These are phyloP conservation scores for Trachelus tabidus DNA, from an alignment of 2,888 invertebrate species.

Conservation along the genomic window DNA sequence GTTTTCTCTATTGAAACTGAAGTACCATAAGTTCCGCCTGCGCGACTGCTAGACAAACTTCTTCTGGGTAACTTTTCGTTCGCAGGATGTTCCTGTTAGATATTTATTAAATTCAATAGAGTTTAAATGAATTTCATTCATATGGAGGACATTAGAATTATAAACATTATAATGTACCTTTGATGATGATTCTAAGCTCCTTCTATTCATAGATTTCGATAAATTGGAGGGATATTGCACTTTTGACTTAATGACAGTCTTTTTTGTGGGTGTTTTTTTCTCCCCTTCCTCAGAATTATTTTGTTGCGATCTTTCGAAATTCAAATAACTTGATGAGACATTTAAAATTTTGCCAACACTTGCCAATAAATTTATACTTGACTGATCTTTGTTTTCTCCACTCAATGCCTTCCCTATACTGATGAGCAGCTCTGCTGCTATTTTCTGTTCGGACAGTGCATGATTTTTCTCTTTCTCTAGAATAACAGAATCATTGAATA, in stretches of 20 bases:
- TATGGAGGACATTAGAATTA: not conserved
- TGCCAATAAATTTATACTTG: slow-evolving; percentile 38
- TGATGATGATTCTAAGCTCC: slow-evolving; percentile 20
- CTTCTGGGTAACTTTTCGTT: slow-evolving; percentile 23
- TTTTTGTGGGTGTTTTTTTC: slow-evolving; percentile 17
- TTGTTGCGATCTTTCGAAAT: slow-evolving; percentile 14
- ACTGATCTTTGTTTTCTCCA: slow-evolving; percentile 36
- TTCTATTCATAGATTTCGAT: slow-evolving; percentile 20
- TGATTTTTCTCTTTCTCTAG: slow-evolving; percentile 5
- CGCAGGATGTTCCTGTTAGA: not conserved
- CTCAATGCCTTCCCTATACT: slow-evolving; percentile 46
- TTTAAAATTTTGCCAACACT: slow-evolving; percentile 45
- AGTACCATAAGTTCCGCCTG: not conserved
- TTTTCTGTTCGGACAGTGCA: slow-evolving; percentile 32
- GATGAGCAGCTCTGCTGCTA: slow-evolving; percentile 40
- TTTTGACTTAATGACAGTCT: not conserved
- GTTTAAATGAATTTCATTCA: not conserved
- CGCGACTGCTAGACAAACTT: slow-evolving; percentile 35
- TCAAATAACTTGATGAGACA: slow-evolving; percentile 30
- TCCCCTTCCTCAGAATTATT: not conserved
- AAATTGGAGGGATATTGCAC: slow-evolving; percentile 21
- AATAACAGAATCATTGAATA: not conserved
- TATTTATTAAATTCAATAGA: not conserved
- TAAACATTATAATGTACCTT: slow-evolving; percentile 20
- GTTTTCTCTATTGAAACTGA: not conserved